Base-by-base conservation (phyloP, 2,113 vertebrate genomes). In the Atlantisia rogersi region DNA sequence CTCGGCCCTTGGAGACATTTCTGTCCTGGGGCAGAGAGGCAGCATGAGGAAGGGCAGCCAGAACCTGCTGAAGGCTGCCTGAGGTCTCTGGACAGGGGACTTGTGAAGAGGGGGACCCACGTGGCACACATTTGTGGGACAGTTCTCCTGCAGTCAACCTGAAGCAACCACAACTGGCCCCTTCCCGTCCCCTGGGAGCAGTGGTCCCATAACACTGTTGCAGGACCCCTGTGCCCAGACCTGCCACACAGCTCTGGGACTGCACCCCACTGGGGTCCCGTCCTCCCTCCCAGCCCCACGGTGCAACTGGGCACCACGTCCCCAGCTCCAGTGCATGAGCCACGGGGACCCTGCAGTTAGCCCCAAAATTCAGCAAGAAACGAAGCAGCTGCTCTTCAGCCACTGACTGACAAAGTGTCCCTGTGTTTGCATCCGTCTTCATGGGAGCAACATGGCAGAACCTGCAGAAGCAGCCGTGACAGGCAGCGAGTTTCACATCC, bases 11-110 rank as follows among this genome's bases (percentile, higher is more conserved):
- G 37, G 52, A 44, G 53, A n/a, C 4, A 2, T 28, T 35, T 73
- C 22, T 2, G 0, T 56, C 17, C 42, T 0, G 0, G 44, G 42
- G 22, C 35, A 42, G 63, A 8, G 17, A 9, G 4, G 7, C 4
- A 2, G 12, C 2, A 0, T 1, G 11, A 71, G 17, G 28, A 22
- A 63, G 16, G 20, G 20, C 37, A 59, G 37, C 56, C 18, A 1
- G 53, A 67, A 71, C 35, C 31, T 35, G 15, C 25, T 16, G 20
- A 50, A 14, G 26, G 65, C 28, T 8, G 1, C 42, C 26, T 3
- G 5, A n/a, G 24, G 32, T 31, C 42, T 76, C 15, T 37, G 15
- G 26, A 10, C 1, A 15, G 55, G 42, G 28, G 15, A 28, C 26
- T 53, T 63, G 16, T n/a, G 76, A 37, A 32, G 10, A 19, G 37